Percentiles rank a stretch among this genome's conserved stretches.
Evolutionary conservation across 2,888 invertebrate species (phyloP).

Genomic region (Hetaerina titia): DNA sequence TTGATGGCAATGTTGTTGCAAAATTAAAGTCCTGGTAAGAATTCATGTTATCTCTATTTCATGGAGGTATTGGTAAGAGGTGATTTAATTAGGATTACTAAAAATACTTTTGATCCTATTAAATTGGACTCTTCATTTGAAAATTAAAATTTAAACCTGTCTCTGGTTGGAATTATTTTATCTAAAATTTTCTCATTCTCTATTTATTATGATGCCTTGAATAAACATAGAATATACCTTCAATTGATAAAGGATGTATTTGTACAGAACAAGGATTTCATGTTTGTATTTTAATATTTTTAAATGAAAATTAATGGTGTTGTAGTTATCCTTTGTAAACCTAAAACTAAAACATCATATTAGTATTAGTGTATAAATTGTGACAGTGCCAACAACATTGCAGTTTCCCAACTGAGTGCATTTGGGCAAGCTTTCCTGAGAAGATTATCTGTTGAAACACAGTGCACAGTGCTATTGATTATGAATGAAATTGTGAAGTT

Average conservation of each 20-base stretch:
- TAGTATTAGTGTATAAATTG: constrained; percentile 43
- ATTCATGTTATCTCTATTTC: neutral
- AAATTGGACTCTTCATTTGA: neutral
- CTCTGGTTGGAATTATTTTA: constrained; percentile 2
- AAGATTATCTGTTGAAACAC: constrained; percentile 49
- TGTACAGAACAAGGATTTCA: constrained; percentile 52
- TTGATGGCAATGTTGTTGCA: constrained; percentile 9
- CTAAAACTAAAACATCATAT: constrained; percentile 53
- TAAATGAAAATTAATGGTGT: constrained; percentile 45
- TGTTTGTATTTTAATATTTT: constrained; percentile 59
- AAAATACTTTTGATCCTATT: neutral
- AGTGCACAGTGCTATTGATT: constrained; percentile 53
- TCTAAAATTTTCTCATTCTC: neutral
- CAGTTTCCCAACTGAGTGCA: constrained; percentile 45
- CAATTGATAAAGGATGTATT: constrained; percentile 30
- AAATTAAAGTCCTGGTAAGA: neutral
- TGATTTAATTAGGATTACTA: neutral
- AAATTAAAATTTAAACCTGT: neutral
- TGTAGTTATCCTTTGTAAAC: constrained; percentile 50
- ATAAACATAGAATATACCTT: constrained; percentile 37
- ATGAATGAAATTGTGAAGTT: constrained; percentile 53
- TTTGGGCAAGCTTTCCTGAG: constrained; percentile 37
- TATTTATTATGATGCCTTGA: constrained; percentile 39
- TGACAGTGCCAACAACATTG: constrained; percentile 45
- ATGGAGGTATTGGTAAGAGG: neutral